These are phyloP conservation scores for Vidua macroura DNA, from an alignment of 2,113 vertebrate genomes.

Conservation along the genomic window DNA sequence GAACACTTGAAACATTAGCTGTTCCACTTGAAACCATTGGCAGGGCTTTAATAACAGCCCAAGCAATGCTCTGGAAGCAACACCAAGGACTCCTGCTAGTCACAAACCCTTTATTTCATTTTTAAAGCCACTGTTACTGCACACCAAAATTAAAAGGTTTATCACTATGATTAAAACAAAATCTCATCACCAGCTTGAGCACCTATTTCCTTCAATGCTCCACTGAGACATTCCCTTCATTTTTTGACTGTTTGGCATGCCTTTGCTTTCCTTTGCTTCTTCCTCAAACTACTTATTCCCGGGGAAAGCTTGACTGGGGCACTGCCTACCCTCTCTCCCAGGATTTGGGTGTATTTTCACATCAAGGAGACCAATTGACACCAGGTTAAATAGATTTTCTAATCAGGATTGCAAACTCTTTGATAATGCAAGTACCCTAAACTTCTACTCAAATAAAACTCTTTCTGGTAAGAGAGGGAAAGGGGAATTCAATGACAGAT, in stretches of 20 bases:
- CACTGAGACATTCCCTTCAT: not conserved
- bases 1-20: conserved; percentile 68
- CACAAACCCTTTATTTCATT: conserved; percentile 59
- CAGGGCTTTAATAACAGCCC: conserved; percentile 58
- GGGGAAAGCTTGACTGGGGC: not conserved
- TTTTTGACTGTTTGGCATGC: not conserved
- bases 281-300: not conserved
- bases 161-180: conserved; percentile 57
- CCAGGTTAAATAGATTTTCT: conserved; percentile 59
- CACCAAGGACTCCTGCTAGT: conserved; percentile 41
- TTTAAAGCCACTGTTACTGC: conserved; percentile 7
- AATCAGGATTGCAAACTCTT: conserved; percentile 46
- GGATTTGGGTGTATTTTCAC: conserved; percentile 16
- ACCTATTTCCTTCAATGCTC: conserved; percentile 26
- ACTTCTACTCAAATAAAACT: not conserved
- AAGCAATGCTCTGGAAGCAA: conserved; percentile 59
- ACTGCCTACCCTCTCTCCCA: not conserved
- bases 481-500: conserved; percentile 57
- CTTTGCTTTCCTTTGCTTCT: not conserved
- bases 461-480: not conserved
- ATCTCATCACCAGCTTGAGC: not conserved
- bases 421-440: conserved; percentile 6
- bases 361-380: conserved; percentile 56
- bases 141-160: conserved; percentile 66
- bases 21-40: conserved; percentile 65